Evolutionary conservation across 2,113 vertebrate genomes (phyloP).

Genomic region (Apeltes quadracus): DNA sequence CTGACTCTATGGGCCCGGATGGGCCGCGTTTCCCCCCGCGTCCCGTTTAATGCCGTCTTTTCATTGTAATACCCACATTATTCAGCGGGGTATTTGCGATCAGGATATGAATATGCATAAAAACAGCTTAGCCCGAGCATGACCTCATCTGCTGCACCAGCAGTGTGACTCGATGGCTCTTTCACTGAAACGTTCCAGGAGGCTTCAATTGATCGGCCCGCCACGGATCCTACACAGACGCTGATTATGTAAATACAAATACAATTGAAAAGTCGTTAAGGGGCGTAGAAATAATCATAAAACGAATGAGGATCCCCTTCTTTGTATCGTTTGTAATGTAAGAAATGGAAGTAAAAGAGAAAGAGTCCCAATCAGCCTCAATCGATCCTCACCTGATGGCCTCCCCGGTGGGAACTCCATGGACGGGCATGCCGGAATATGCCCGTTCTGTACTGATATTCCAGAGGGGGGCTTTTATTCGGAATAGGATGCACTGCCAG

Average conservation of each 20-base stretch:
- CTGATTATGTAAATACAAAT: not conserved
- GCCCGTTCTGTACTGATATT: too few species aligned
- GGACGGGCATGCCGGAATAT: too few species aligned
- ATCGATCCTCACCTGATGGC: too few species aligned
- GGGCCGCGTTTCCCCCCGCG: conserved; percentile 39
- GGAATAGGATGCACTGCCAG: conserved; percentile 34
- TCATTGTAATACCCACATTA: conserved; percentile 48
- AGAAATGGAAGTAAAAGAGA: too few species aligned
- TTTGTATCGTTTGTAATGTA: too few species aligned
- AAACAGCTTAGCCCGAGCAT: conserved; percentile 62
- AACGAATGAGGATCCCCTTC: not conserved
- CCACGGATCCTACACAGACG: conserved; percentile 9
- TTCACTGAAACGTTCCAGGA: conserved; percentile 29
- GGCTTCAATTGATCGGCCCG: conserved; percentile 38
- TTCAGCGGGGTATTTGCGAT: conserved; percentile 52
- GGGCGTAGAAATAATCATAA: not conserved
- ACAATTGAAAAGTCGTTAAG: not conserved
- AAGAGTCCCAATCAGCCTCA: too few species aligned
- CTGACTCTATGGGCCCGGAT: conserved; percentile 32
- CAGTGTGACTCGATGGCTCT: conserved; percentile 33
- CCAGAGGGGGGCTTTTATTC: not conserved
- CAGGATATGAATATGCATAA: conserved; percentile 67
- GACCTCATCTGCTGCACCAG: conserved; percentile 51
- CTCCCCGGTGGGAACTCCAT: too few species aligned
- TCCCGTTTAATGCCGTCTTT: conserved; percentile 33